phyloP scores from a whole-genome alignment of 2,888 invertebrate genomes.

The Meloe dianella region DNA sequence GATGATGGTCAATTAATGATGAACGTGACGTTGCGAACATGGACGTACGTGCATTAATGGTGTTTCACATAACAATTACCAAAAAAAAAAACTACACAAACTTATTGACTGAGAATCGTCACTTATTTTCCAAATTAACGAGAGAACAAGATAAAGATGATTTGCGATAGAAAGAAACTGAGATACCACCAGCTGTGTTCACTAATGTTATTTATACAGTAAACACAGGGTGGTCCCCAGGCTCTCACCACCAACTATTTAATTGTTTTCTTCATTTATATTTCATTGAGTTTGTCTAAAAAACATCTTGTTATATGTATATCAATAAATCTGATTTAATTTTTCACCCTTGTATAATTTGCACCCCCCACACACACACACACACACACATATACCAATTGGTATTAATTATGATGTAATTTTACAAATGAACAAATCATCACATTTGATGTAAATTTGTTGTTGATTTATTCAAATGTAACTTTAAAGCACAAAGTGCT shows the following conservation, averaged over 20 bases:
- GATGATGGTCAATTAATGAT: slow-evolving; percentile 27
- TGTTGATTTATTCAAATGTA: slow-evolving; percentile 1
- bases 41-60: slow-evolving; percentile 21
- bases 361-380: no score
- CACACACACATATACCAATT: no score
- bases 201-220: slow-evolving; percentile 76
- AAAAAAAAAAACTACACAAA: background rate
- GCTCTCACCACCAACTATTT: slow-evolving; percentile 41
- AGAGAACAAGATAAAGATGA: background rate
- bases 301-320: no score
- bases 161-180: slow-evolving; percentile 73
- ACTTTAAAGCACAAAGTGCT: background rate
- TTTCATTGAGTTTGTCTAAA: no score
- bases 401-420: background rate
- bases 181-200: slow-evolving; percentile 99
- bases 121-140: background rate
- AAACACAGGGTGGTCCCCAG: slow-evolving; percentile 99
- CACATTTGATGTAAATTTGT: background rate
- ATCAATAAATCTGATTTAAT: no score
- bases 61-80: slow-evolving; percentile 20
- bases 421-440: slow-evolving; percentile 5
- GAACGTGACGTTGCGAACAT: slow-evolving; percentile 18
- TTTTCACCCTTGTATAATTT: no score
- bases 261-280: background rate
- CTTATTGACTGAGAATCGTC: background rate